Evolutionary conservation across 1,140 invertebrate species (phyloP).

Genomic region (Charaxes varanes): DNA sequence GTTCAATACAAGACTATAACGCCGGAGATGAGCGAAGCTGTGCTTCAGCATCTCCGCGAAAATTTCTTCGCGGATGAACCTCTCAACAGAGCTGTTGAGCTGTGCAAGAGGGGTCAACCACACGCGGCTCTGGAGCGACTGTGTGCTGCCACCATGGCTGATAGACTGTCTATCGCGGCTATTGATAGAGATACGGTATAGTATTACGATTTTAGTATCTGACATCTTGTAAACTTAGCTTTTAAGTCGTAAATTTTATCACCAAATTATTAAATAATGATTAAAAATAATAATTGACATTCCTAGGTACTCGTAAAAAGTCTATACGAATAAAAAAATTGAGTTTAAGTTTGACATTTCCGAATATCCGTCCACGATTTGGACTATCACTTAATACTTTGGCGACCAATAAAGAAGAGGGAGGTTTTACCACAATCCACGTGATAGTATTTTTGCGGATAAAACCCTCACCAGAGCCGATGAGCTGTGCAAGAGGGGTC

Average conservation of each 20-base stretch:
- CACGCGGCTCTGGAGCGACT: slow-evolving; percentile 84
- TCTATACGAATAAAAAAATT: too few relatives aligned
- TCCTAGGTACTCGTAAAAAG: too few relatives aligned
- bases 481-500: slow-evolving; percentile 79
- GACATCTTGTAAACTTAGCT: neutral
- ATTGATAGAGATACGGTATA: slow-evolving; percentile 77
- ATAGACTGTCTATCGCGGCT: slow-evolving; percentile 83
- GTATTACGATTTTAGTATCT: neutral
- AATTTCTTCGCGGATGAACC: slow-evolving; percentile 89
- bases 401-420: too few relatives aligned
- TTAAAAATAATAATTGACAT: too few relatives aligned
- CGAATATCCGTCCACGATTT: too few relatives aligned
- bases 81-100: slow-evolving; percentile 82
- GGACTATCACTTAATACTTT: too few relatives aligned
- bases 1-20: slow-evolving; percentile 46
- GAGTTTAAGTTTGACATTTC: too few relatives aligned
- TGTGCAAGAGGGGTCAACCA: slow-evolving; percentile 80
- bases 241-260: too few relatives aligned
- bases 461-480: slow-evolving; percentile 86
- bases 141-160: slow-evolving; percentile 78
- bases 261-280: too few relatives aligned
- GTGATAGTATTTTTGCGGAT: slow-evolving; percentile 84
- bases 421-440: slow-evolving; percentile 79
- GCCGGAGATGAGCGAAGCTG: slow-evolving; percentile 52
- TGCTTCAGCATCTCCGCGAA: slow-evolving; percentile 80